Evolutionary conservation across 2,888 invertebrate species (phyloP).

Genomic region (Cordilura impudica): DNA sequence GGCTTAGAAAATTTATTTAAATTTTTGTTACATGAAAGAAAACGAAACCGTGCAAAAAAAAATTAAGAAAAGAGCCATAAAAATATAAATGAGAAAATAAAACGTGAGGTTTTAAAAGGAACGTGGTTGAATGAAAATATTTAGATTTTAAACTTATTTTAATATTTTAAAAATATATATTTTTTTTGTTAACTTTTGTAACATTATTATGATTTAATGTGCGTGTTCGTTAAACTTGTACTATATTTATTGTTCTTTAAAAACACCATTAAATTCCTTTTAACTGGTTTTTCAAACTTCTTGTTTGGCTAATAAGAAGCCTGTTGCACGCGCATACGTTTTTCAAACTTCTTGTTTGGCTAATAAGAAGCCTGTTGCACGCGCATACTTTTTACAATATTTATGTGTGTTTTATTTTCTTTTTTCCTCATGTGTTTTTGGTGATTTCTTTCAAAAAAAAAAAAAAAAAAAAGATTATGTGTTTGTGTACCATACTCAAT

Average conservation of each 20-base stretch:
- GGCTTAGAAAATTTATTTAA: not conserved
- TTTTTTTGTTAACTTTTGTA: not conserved
- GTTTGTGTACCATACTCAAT: slow-evolving; percentile 15
- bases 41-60: not conserved
- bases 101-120: slow-evolving; percentile 43
- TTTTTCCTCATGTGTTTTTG: slow-evolving; percentile 11
- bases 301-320: not conserved
- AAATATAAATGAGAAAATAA: slow-evolving; percentile 20
- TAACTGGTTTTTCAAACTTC: slow-evolving; percentile 33
- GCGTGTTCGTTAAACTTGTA: not conserved
- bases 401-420: not conserved
- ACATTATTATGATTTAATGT: not conserved
- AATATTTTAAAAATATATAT: not conserved
- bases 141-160: not conserved
- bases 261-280: slow-evolving; percentile 20
- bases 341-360: not conserved
- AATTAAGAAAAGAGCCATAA: slow-evolving; percentile 9
- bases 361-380: not conserved
- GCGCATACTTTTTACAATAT: not conserved
- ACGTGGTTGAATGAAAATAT: slow-evolving; percentile 45
- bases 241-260: not conserved
- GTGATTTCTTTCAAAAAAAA: slow-evolving; percentile 2
- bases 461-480: slow-evolving; percentile 19
- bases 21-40: not conserved
- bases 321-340: too few species aligned